Percentiles rank a stretch among this genome's conserved stretches.
Evolutionary conservation across 1,140 invertebrate species (phyloP).

Genomic region (Leguminivora glycinivorella): DNA sequence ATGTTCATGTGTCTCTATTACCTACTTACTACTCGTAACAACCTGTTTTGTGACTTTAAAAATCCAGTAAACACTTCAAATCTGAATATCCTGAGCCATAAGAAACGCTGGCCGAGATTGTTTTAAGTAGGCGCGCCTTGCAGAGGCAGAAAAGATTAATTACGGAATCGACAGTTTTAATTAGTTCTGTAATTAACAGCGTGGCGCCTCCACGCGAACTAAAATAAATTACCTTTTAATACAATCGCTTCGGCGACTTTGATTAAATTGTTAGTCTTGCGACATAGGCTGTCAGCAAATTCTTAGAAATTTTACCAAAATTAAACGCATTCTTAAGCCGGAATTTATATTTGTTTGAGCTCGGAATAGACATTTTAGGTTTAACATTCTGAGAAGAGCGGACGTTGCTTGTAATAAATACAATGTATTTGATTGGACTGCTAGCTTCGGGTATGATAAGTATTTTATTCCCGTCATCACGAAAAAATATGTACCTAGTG

Average conservation of each 20-base stretch:
- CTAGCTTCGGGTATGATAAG: neutral
- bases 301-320: constrained; percentile 20
- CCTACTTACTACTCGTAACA: neutral
- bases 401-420: constrained; percentile 21
- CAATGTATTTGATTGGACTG: constrained; percentile 14
- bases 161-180: constrained; percentile 73
- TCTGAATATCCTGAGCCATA: neutral
- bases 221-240: constrained; percentile 76
- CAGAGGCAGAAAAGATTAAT: constrained; percentile 58
- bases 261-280: constrained; percentile 55
- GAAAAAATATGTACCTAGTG: neutral
- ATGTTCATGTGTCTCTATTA: too few relatives aligned
- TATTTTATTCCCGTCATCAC: neutral
- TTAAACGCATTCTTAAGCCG: constrained; percentile 19
- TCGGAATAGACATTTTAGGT: constrained; percentile 17
- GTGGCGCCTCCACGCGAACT: constrained; percentile 60
- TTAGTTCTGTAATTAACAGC: constrained; percentile 72
- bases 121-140: constrained; percentile 24
- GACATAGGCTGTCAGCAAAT: constrained; percentile 17
- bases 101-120: constrained; percentile 15
- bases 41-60: neutral
- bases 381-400: constrained; percentile 2
- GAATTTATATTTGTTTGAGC: constrained; percentile 24
- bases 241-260: constrained; percentile 52
- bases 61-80: neutral